These are phyloP conservation scores for Threskiornis aethiopicus DNA, from an alignment of 2,797 vertebrate genomes.

Conservation along the genomic window DNA sequence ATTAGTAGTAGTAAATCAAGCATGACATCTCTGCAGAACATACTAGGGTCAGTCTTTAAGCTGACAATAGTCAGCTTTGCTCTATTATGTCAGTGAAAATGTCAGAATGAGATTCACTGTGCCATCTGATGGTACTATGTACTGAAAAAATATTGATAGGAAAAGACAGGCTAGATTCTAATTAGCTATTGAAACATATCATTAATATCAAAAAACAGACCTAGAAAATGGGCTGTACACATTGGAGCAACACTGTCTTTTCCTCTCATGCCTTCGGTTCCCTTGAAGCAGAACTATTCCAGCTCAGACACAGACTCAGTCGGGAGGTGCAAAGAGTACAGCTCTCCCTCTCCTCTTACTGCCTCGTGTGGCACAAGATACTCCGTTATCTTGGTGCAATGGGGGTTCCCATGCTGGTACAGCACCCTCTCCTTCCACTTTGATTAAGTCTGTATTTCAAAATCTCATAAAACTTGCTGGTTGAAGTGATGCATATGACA, in stretches of 20 bases:
- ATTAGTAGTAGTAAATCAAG: background rate
- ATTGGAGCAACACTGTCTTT: background rate
- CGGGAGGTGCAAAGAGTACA: background rate
- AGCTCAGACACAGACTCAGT: fast-evolving
- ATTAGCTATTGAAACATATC: background rate
- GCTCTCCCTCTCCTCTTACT: background rate
- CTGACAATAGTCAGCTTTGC: background rate
- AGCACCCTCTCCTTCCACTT: background rate
- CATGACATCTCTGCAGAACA: background rate
- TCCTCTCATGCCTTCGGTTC: fast-evolving
- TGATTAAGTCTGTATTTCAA: background rate
- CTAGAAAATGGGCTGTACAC: background rate
- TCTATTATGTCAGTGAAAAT: background rate
- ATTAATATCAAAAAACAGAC: background rate
- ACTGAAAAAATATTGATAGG: background rate
- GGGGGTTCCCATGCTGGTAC: background rate
- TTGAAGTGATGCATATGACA: background rate
- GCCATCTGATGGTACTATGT: background rate
- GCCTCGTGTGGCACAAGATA: background rate
- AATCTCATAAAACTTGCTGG: background rate
- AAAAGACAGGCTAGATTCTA: background rate
- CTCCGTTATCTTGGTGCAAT: background rate
- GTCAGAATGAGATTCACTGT: background rate
- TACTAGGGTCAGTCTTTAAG: background rate
- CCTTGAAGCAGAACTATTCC: background rate